A percentile compares a stretch with the other conserved stretches of the same genome.
These are phyloP conservation scores for Glareola pratincola DNA, from an alignment of 2,113 vertebrate genomes.

Conservation along the genomic window DNA sequence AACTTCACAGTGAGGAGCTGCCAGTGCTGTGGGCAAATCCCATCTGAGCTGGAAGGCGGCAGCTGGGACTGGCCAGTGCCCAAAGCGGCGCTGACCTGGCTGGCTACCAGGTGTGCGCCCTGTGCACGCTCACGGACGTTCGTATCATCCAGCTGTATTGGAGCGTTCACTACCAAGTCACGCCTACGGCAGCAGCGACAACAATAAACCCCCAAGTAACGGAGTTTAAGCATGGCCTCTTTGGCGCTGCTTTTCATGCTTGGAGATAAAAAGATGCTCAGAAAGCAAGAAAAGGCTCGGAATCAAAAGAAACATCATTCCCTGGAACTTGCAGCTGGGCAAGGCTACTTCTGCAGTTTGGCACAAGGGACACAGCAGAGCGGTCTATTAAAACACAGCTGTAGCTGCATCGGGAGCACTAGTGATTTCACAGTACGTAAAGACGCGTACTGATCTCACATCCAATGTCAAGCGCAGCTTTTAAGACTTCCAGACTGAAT, in stretches of 20 bases:
- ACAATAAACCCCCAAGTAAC: rapidly evolving
- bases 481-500: not conserved
- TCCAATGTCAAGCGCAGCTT: not conserved
- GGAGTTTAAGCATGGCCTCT: not conserved
- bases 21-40: rapidly evolving
- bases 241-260: not conserved
- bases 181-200: not conserved
- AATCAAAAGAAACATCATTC: not conserved
- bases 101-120: not conserved
- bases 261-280: not conserved
- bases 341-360: not conserved
- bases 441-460: not conserved
- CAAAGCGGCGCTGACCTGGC: not conserved
- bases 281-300: not conserved
- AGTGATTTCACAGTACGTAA: not conserved
- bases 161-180: not conserved
- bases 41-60: not conserved
- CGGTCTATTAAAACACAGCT: not conserved
- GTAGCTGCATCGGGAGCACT: not conserved
- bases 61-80: not conserved
- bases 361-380: not conserved
- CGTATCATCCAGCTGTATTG: no score
- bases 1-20: not conserved
- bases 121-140: rapidly evolving
- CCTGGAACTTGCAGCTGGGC: not conserved